Conservation (phyloP, 2,113 vertebrate genomes). For the Plecturocebus donacophilus region DNA sequence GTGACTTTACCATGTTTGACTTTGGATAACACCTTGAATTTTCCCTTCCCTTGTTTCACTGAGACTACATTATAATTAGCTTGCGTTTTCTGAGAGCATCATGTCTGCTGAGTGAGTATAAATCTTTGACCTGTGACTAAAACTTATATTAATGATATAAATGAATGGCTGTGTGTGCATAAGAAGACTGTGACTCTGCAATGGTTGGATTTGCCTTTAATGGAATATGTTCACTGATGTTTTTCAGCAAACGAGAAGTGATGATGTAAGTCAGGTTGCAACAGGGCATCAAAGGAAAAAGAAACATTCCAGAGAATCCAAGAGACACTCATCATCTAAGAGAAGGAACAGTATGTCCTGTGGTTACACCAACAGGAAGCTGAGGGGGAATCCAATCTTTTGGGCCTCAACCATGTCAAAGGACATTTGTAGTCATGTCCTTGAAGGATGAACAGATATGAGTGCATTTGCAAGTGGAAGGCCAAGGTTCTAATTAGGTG, state of each 20-base stretch:
- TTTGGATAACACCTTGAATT: background rate
- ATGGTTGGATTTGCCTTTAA: background rate
- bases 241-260: slow-evolving; percentile 93
- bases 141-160: background rate
- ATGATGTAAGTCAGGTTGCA: slow-evolving; percentile 93
- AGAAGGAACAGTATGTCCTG: slow-evolving; percentile 89
- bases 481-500: background rate
- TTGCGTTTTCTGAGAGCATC: background rate
- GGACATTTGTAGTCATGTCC: background rate
- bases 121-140: background rate
- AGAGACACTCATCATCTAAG: slow-evolving; percentile 14
- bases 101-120: background rate
- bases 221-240: background rate
- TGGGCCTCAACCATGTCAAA: background rate
- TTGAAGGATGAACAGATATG: background rate
- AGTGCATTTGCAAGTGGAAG: background rate
- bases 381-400: background rate
- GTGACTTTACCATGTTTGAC: background rate
- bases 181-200: background rate
- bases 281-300: slow-evolving; percentile 91
- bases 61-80: background rate
- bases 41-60: background rate
- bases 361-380: slow-evolving; percentile 86
- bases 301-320: slow-evolving; percentile 86
- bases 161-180: background rate